These are phyloP conservation scores for Antigone vipio DNA, from an alignment of 2,113 vertebrate genomes.

Conservation along the genomic window DNA sequence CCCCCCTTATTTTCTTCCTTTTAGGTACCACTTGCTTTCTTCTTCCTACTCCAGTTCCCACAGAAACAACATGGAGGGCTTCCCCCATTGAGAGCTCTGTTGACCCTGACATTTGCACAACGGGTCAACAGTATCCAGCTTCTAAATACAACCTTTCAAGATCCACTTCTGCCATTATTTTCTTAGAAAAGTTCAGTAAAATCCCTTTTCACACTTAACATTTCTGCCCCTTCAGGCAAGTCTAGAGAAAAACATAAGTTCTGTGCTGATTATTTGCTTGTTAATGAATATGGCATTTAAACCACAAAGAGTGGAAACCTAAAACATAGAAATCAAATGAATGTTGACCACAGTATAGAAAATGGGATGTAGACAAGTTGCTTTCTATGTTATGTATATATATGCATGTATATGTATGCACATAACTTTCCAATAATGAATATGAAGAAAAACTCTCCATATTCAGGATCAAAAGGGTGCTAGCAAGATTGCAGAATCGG, in stretches of 20 bases:
- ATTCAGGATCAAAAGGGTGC: slow-evolving; percentile 15
- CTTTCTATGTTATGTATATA: background rate
- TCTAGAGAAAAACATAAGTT: background rate
- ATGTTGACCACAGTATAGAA: background rate
- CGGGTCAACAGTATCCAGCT: background rate
- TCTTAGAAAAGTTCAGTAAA: background rate
- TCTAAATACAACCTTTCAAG: background rate
- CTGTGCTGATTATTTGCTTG: background rate
- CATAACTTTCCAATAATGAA: background rate
- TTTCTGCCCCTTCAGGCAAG: background rate
- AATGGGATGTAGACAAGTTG: background rate
- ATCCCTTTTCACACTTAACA: background rate
- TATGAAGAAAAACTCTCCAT: background rate
- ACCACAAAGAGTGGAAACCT: background rate
- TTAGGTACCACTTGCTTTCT: background rate
- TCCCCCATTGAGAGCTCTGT: background rate
- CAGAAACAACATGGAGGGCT: background rate
- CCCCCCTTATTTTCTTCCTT: background rate
- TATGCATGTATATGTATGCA: background rate
- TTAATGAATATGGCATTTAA: background rate
- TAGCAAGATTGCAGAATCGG: background rate
- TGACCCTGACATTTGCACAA: background rate
- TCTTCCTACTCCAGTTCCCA: background rate
- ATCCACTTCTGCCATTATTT: background rate
- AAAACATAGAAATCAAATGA: background rate